These are phyloP conservation scores for Cyprinodon variegatus DNA, from an alignment of 2,113 vertebrate species.

Conservation along the genomic window DNA sequence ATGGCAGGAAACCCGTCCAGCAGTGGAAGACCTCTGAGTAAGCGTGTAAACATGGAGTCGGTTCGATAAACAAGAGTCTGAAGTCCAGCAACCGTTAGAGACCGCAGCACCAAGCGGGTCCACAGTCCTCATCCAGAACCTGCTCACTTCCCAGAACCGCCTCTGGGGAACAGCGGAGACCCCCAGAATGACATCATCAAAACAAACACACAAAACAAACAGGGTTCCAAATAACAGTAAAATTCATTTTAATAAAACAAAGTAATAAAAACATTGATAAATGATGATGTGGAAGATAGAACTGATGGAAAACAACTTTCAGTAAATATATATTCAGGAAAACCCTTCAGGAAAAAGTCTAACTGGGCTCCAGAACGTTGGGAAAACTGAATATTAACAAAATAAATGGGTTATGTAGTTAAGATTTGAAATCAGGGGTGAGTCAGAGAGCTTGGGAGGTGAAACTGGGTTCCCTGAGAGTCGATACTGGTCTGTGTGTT, in stretches of 20 bases:
- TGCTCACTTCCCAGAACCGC: neutral
- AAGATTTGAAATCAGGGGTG: neutral
- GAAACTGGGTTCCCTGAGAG: conserved; percentile 20
- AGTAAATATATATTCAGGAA: too few species aligned
- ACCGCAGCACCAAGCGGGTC: neutral
- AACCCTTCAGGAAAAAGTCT: too few species aligned
- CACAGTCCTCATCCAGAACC: neutral
- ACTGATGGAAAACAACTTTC: too few species aligned
- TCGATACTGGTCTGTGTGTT: conserved; percentile 42
- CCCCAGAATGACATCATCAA: neutral
- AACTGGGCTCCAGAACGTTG: too few species aligned
- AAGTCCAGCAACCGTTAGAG: conserved; percentile 31
- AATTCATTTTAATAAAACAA: too few species aligned
- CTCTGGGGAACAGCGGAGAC: neutral
- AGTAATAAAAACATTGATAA: too few species aligned
- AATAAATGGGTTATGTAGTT: too few species aligned
- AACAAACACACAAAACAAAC: neutral
- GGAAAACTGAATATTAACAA: too few species aligned
- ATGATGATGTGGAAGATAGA: too few species aligned
- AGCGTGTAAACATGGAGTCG: conserved; percentile 4
- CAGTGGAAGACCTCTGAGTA: too few species aligned
- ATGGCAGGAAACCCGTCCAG: too few species aligned
- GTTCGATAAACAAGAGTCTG: conserved; percentile 10
- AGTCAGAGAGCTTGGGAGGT: neutral
- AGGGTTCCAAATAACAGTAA: too few species aligned